Conservation (phyloP, 2,888 invertebrate species). For the Euplexia lucipara region DNA sequence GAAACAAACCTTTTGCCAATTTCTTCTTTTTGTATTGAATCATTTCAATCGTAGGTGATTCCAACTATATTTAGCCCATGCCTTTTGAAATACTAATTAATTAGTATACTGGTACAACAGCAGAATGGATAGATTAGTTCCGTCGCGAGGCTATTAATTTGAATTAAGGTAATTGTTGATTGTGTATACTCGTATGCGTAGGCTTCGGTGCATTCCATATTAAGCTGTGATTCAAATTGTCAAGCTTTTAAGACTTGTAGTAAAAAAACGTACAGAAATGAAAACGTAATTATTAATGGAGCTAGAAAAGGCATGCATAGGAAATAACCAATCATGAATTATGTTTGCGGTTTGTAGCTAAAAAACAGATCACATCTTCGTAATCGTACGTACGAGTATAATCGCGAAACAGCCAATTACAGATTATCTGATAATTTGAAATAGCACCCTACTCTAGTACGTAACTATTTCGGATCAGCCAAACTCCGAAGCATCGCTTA, state of each 20-base stretch:
- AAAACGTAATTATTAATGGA: background rate
- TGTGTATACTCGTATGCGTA: background rate
- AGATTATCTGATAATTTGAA: slow-evolving; percentile 49
- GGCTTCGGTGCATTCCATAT: background rate
- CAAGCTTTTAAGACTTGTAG: background rate
- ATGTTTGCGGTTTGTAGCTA: slow-evolving; percentile 20
- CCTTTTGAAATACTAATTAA: slow-evolving; percentile 48
- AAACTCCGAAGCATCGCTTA: slow-evolving; percentile 75
- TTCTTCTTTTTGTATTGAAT: background rate
- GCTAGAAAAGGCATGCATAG: slow-evolving; percentile 13
- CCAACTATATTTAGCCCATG: slow-evolving; percentile 49
- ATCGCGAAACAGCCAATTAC: slow-evolving; percentile 40
- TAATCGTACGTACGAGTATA: slow-evolving; percentile 35
- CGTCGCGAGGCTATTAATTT: slow-evolving; percentile 12
- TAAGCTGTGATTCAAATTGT: background rate
- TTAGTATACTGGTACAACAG: slow-evolving; percentile 19
- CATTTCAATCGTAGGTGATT: slow-evolving; percentile 1
- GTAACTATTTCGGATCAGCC: slow-evolving; percentile 53
- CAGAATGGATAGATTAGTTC: slow-evolving; percentile 18
- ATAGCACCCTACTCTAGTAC: slow-evolving; percentile 41
- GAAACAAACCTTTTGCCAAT: slow-evolving; percentile 25
- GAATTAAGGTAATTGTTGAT: slow-evolving; percentile 9
- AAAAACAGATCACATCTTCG: slow-evolving; percentile 30
- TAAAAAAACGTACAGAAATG: background rate
- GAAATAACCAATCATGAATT: slow-evolving; percentile 33